Evolutionary conservation across 2,113 vertebrate species (phyloP).

Genomic region (Eublepharis macularius): DNA sequence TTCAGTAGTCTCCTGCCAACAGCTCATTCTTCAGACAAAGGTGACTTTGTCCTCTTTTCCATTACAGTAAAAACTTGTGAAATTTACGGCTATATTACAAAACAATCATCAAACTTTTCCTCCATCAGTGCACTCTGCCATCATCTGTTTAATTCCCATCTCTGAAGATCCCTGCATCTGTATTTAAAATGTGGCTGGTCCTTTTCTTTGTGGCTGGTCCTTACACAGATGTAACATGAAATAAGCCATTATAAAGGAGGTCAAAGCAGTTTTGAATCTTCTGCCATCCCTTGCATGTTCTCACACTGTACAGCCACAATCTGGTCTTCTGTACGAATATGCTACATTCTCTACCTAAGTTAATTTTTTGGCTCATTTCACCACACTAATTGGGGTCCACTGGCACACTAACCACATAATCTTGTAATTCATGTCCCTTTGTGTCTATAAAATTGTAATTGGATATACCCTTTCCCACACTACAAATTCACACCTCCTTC

Average conservation of each 20-base stretch:
- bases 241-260: not conserved
- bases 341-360: not conserved
- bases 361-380: conserved; percentile 25
- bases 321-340: not conserved
- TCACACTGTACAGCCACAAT: not conserved
- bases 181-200: not conserved
- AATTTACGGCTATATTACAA: conserved; percentile 11
- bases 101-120: not conserved
- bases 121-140: conserved; percentile 32
- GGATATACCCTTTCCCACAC: not conserved
- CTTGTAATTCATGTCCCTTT: conserved; percentile 11
- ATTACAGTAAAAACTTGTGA: not conserved
- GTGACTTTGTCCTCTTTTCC: not conserved
- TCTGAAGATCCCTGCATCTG: conserved; percentile 11
- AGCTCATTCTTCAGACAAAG: not conserved
- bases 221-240: not conserved
- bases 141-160: not conserved
- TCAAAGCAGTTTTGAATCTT: not conserved
- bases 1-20: conserved; percentile 17
- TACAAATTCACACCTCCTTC: not conserved
- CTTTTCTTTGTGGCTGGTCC: not conserved
- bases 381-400: not conserved
- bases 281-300: not conserved
- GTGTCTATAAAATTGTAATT: conserved; percentile 32
- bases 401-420: not conserved